Conservation (phyloP, 2,113 vertebrate genomes). For the Sorex araneus region DNA sequence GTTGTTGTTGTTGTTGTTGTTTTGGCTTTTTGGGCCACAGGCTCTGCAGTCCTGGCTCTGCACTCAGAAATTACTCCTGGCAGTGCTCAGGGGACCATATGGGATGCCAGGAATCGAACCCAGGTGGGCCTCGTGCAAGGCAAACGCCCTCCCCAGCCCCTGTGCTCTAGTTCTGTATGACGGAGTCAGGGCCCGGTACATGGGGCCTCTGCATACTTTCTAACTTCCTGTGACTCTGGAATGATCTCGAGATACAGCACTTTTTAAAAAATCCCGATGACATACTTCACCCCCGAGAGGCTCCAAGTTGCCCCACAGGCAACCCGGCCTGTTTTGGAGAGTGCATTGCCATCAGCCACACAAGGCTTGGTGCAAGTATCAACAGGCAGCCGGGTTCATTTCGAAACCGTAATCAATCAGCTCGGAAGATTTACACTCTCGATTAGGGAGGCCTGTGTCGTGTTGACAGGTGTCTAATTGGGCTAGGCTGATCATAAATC, state of each 20-base stretch:
- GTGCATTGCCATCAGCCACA: constrained; percentile 26
- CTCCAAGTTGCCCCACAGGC: constrained; percentile 4
- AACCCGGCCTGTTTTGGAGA: constrained; percentile 12
- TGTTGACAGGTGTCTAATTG: constrained; percentile 63
- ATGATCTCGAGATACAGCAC: background rate
- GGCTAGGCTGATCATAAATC: constrained; percentile 38
- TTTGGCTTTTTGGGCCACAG: too few relatives aligned
- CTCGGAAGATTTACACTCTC: constrained; percentile 36
- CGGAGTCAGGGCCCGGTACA: background rate
- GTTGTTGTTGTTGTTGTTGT: too few relatives aligned
- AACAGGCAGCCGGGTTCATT: constrained; percentile 42
- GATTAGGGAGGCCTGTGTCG: constrained; percentile 54
- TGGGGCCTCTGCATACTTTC: background rate
- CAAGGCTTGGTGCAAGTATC: constrained; percentile 17
- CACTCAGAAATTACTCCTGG: too few relatives aligned
- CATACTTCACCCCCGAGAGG: constrained; percentile 18
- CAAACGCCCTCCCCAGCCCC: too few relatives aligned
- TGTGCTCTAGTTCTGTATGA: background rate
- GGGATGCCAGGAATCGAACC: too few relatives aligned
- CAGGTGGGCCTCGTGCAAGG: too few relatives aligned
- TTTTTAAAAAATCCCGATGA: background rate
- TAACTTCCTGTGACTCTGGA: constrained; percentile 35
- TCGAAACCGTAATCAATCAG: constrained; percentile 64
- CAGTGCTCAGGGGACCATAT: too few relatives aligned
- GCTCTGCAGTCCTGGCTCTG: too few relatives aligned